Conservation (phyloP, 1,140 invertebrate species). For the Nephila pilipes region DNA sequence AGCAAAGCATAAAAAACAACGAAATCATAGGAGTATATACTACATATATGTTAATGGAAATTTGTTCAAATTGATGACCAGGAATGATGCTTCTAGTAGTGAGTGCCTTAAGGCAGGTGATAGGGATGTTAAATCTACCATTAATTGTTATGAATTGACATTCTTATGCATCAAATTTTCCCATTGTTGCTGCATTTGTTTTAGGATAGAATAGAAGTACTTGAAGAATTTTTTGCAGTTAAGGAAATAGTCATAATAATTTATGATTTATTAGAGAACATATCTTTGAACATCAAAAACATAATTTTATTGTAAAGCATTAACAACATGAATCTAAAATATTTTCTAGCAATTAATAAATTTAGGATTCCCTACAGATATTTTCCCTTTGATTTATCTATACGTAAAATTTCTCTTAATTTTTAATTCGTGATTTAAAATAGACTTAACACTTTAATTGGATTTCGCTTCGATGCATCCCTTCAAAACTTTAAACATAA, state of each 20-base stretch:
- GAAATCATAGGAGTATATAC: too few species aligned
- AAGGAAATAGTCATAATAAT: neutral
- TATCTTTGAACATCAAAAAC: neutral
- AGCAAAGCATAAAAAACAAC: too few species aligned
- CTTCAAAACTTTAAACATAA: neutral
- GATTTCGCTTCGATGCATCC: neutral
- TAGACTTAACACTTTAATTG: conserved; percentile 7
- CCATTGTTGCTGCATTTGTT: too few species aligned
- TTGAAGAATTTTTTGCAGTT: neutral
- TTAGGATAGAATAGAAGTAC: neutral
- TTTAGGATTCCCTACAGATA: neutral
- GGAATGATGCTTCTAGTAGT: too few species aligned
- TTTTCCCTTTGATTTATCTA: neutral
- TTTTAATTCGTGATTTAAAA: neutral
- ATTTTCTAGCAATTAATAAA: neutral
- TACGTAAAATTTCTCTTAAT: neutral
- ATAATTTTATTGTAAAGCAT: neutral
- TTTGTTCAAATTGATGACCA: too few species aligned
- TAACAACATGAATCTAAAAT: neutral
- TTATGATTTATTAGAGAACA: neutral
- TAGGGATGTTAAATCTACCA: too few species aligned
- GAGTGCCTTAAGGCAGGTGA: too few species aligned
- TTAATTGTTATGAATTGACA: too few species aligned
- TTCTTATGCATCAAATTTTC: too few species aligned
- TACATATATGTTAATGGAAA: too few species aligned